Base-by-base conservation (phyloP, 2,113 vertebrate genomes). In the Strix aluco region DNA sequence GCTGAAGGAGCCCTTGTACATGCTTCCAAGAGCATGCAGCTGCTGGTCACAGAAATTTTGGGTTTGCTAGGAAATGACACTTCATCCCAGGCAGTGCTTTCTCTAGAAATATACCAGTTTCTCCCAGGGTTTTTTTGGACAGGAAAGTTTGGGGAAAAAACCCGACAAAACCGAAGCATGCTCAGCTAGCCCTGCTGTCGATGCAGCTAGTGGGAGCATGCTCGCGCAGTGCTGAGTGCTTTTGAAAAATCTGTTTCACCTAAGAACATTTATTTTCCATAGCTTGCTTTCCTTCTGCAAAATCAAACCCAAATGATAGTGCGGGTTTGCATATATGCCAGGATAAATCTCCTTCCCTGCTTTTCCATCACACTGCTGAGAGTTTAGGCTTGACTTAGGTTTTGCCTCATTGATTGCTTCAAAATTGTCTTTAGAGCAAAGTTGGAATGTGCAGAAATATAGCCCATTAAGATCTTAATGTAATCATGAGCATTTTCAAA, bases 381-480 rank as follows among this genome's bases (percentile, higher is more conserved):
- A 88, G 15, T 91, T 92, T 40, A 82, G 57, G 44, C 57, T 91
- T 47, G 22, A 36, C 42, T 91, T 47, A 42, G 81, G 58, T 73
- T 94, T 80, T 90, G 87, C 70, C 54, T 88, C 71, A 58, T 74
- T 80, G 87, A 90, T 80, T 49, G 38, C 84, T 55, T 91, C 25
- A 95, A 83, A 95, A 70, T 83, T 71, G 81, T 82, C 82, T 92
- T 87, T 29, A 77, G 85, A 70, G 62, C 19, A 6, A 82, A 95
- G 67, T 92, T 8, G 13, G 63, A 67, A 87, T 59, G 70, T 79
- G 58, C 75, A 94, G 92, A 94, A 96, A 93, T 93, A 86, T 42
- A 86, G 85, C 67, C 94, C 90, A 86, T 96, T 94, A 93, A 73
- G 74, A 54, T 65, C 78, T 30, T 96, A 87, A 90, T 79, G 74